Conservation (phyloP, 2,797 vertebrate species). For the Chelon auratus region DNA sequence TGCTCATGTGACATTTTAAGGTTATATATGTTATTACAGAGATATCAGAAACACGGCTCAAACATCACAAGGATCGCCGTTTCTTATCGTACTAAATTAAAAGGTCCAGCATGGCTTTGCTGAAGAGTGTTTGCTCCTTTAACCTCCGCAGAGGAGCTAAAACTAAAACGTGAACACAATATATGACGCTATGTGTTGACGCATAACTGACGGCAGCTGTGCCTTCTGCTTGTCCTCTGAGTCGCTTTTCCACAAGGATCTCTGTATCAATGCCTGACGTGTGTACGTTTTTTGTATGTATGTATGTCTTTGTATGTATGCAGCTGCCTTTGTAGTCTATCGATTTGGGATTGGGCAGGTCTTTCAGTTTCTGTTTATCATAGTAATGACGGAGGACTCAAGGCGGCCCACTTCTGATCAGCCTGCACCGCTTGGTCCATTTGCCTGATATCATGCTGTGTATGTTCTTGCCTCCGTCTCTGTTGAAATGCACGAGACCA, state of each 20-base stretch:
- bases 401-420: constrained; percentile 41
- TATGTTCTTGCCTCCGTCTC: constrained; percentile 22
- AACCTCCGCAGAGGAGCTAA: neutral
- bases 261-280: constrained; percentile 2
- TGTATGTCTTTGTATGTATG: neutral
- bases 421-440: constrained; percentile 24
- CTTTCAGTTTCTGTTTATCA: constrained; percentile 29
- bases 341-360: constrained; percentile 15
- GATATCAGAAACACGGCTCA: constrained; percentile 2
- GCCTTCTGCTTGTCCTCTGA: constrained; percentile 16
- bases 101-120: neutral
- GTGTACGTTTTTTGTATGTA: neutral
- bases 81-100: constrained; percentile 4
- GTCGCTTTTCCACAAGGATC: constrained; percentile 13
- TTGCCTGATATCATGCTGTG: constrained; percentile 33
- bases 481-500: constrained; percentile 19
- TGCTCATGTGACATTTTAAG: constrained; percentile 30
- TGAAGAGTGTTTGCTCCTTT: neutral
- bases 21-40: constrained; percentile 31
- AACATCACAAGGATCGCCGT: constrained; percentile 25
- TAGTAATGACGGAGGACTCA: constrained; percentile 27
- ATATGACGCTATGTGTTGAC: neutral
- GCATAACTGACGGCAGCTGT: constrained; percentile 14
- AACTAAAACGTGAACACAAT: constrained; percentile 12
- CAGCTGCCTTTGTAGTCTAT: constrained; percentile 27